phyloP scores from a whole-genome alignment of 1,140 invertebrate species.

The Conopomorpha cramerella region DNA sequence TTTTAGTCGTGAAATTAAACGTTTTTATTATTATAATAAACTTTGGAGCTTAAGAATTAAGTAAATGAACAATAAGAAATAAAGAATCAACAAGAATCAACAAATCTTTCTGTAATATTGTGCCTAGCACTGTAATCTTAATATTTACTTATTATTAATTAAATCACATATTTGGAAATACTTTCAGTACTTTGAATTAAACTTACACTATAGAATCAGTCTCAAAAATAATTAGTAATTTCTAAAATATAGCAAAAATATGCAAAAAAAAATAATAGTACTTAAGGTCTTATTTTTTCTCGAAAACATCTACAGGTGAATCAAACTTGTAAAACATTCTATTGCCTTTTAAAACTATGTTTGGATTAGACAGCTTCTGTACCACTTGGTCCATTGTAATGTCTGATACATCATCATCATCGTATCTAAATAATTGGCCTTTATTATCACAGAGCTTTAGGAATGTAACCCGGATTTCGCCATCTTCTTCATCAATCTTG shows the following conservation, averaged over 20 bases:
- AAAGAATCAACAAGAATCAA: no score
- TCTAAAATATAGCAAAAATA: neutral
- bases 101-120: no score
- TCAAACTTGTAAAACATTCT: slow-evolving; percentile 7
- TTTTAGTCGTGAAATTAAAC: no score
- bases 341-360: slow-evolving; percentile 5
- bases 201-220: no score
- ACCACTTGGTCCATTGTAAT: slow-evolving; percentile 5
- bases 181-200: no score
- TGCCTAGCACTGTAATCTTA: no score
- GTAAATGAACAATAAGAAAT: no score
- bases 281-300: neutral
- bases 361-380: slow-evolving; percentile 5
- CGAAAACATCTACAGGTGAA: slow-evolving; percentile 4
- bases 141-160: no score
- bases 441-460: neutral
- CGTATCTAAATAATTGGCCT: slow-evolving; percentile 4
- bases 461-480: neutral
- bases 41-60: no score
- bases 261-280: no score
- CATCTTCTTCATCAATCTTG: neutral
- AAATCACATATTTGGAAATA: no score
- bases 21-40: no score
- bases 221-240: neutral
- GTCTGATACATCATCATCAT: slow-evolving; percentile 5